Percentiles rank a stretch among this genome's conserved stretches.
Evolutionary conservation across 2,797 vertebrate genomes (phyloP).

Genomic region (Gymnothorax javanicus): DNA sequence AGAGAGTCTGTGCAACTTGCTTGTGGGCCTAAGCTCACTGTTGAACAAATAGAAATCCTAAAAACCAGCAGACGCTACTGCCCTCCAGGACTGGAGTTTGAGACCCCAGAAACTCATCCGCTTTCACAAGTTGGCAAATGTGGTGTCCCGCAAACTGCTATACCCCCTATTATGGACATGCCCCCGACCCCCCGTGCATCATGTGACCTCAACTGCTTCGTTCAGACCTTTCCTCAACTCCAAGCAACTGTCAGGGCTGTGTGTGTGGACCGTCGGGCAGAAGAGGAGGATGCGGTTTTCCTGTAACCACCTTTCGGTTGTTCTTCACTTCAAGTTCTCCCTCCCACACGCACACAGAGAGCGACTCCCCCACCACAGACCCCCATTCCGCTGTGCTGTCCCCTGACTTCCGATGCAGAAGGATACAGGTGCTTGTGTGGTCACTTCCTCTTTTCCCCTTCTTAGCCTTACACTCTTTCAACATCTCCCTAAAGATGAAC

Average conservation of each 20-base stretch:
- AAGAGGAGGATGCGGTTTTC: slow-evolving; percentile 31
- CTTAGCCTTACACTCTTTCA: slow-evolving; percentile 16
- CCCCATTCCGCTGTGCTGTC: not conserved
- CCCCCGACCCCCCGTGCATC: not conserved
- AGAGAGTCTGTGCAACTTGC: too few species aligned
- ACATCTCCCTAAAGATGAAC: not conserved
- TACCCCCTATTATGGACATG: not conserved
- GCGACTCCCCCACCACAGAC: not conserved
- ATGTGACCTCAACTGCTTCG: slow-evolving; percentile 18
- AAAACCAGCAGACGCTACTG: too few species aligned
- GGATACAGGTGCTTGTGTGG: slow-evolving; percentile 33
- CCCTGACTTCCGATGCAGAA: not conserved
- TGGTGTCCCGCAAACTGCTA: not conserved
- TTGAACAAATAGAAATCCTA: too few species aligned
- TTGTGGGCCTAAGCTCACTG: too few species aligned
- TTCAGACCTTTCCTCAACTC: not conserved
- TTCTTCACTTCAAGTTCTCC: slow-evolving; percentile 4
- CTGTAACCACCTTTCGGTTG: slow-evolving; percentile 36
- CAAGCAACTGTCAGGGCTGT: slow-evolving; percentile 19
- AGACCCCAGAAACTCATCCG: not conserved
- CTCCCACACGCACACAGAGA: not conserved
- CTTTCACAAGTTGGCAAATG: not conserved
- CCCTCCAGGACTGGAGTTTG: too few species aligned
- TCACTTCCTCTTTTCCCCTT: slow-evolving; percentile 34
- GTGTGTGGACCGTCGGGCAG: slow-evolving; percentile 13